Base-by-base conservation (phyloP, 1,140 invertebrate species). In the Scaptomyza pallida region DNA sequence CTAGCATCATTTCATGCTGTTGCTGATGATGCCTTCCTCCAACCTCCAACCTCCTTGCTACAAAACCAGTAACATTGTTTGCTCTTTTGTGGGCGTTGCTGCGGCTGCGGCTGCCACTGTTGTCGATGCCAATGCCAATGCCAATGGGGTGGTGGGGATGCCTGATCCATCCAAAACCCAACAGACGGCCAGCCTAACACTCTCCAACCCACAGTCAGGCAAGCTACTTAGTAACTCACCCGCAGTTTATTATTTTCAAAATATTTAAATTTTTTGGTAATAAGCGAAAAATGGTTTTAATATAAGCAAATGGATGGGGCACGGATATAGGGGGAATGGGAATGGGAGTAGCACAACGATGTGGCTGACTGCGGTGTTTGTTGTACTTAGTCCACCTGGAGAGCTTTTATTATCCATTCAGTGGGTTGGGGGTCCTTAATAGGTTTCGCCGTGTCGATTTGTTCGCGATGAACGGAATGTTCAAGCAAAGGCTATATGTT, bases 241-340 rank as follows among this genome's bases (percentile, higher is more conserved):
- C 89, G 88, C 88, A 88, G 88, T 90, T 90, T 90, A 90, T 90
- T 90, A 90, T 90, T 90, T 88, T 90, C 69, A 85, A 90, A 90
- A 90, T 90, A 90, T 90, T 90, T 78, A 90, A 90, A 90, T 90
- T 90, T 89, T 90, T 88, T 81, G 79, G 79, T 90, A 90, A 89
- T 89, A 90, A 89, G 82, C 88, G 81, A 78, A 89, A 89, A 89
- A 86, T 82, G 75, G 75, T 81, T 82, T 81, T 82, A 79, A 86
- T 86, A 82, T 82, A 88, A 81, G 69, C 74, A 59, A 86, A 81
- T 77, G 77, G 76, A 59, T 56, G 75, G 37, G 30, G 44, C 6
- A 6, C 23, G 23, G 23, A 6, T 5, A 26, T 26, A 6, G 23
- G 23, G 23, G 23, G 23, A 26, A 26, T 26, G 23, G 23, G 23